These are phyloP conservation scores for Triplophysa dalaica DNA, from an alignment of 2,113 vertebrate genomes.

Conservation along the genomic window DNA sequence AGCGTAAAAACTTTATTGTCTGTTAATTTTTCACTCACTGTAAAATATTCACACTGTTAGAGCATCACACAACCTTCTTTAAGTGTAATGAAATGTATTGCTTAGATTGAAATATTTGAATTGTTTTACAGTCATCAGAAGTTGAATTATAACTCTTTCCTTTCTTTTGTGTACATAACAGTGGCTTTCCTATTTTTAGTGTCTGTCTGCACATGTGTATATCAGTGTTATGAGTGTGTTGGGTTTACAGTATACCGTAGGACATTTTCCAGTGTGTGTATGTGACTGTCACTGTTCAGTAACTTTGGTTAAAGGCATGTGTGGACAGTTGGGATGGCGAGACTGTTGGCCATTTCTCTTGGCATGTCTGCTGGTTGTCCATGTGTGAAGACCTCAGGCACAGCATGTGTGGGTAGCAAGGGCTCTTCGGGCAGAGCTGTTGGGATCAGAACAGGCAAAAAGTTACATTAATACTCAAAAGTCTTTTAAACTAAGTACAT, in stretches of 20 bases:
- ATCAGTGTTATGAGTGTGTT: not conserved
- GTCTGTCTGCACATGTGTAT: not conserved
- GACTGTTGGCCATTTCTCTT: constrained; percentile 49
- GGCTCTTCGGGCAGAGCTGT: constrained; percentile 53
- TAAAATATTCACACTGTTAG: not conserved
- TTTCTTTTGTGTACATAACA: too few relatives aligned
- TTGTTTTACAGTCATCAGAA: not conserved
- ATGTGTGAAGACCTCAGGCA: constrained; percentile 63
- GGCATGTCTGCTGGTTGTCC: constrained; percentile 47
- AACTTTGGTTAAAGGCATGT: constrained; percentile 50
- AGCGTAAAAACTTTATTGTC: constrained; percentile 14
- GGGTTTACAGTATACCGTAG: not conserved
- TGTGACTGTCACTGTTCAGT: not conserved
- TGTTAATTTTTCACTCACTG: constrained; percentile 3
- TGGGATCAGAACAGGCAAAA: constrained; percentile 25
- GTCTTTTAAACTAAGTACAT: too few relatives aligned
- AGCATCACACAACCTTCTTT: not conserved
- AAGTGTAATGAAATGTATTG: not conserved
- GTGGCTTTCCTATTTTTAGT: not conserved
- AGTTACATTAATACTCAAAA: too few relatives aligned
- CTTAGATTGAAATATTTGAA: not conserved
- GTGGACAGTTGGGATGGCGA: constrained; percentile 54
- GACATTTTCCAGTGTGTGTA: not conserved
- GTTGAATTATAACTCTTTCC: too few relatives aligned
- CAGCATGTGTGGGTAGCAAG: constrained; percentile 60